Evolutionary conservation across 2,113 vertebrate genomes (phyloP), one percentile per base, ranked within the genome.

Genomic region (Tautogolabrus adspersus): DNA sequence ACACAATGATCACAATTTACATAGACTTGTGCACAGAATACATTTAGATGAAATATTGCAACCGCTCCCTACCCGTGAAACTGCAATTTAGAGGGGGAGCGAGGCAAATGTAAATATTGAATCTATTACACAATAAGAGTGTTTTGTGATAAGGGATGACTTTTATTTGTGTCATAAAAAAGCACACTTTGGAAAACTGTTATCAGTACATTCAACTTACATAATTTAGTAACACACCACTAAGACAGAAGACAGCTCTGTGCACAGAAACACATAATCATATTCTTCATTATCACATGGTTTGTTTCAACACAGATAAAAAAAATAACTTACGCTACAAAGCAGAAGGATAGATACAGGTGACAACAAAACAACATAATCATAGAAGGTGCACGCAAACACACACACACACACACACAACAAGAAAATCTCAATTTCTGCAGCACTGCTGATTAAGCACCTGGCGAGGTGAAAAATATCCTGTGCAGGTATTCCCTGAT

Each of bases 81-180:
- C 54, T 63, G 74, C 69, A 72, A 84, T 86, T 84, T 58, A 79
- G 85, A 76, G 58, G 7, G 12, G 37, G 60, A 15, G 8, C 9
- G 65, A 60, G 75, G 80, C 69, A 72, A 82, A 83, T 72, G 92
- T 87, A 92, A 94, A 95, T 94, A 94, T 95, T 93, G 88, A 89
- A 87, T 82, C 82, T 84, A 85, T 90, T 73, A 93, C 83, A 91
- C 86, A 88, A 92, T 70, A 66, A 86, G 47, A 84, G 88, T 83
- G 85, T 84, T 83, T 51, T 68, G 73, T 66, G 80, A 92, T 92
- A 92, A 89, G 86, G 83, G 79, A 86, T 75, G 85, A 85, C 87
- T 90, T 91, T 88, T 86, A 89, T 85, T 92, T 85, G 89, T 82
- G 86, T 84, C 88, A 89, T 91, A 93, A 92, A 91, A 52, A 88